Conservation (phyloP, 2,888 invertebrate species). For the Synanthedon tipuliformis region DNA sequence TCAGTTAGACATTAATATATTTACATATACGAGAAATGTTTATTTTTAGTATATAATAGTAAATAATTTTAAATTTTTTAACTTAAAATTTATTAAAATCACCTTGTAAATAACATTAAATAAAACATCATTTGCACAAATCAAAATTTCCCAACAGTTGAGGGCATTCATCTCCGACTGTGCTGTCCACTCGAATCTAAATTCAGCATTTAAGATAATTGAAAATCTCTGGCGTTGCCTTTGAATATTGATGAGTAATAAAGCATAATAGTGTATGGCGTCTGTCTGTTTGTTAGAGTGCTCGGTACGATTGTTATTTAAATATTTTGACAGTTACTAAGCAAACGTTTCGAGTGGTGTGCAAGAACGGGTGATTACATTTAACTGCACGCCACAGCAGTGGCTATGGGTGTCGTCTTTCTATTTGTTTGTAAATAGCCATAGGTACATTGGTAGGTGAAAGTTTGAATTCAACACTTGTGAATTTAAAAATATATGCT, state of each 20-base stretch:
- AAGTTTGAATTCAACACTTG: not conserved
- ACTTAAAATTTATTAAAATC: too few relatives aligned
- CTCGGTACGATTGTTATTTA: not conserved
- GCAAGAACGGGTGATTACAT: not conserved
- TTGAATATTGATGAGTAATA: conserved; percentile 13
- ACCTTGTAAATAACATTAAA: too few relatives aligned
- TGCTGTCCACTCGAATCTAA: conserved; percentile 24
- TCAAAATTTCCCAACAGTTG: too few relatives aligned
- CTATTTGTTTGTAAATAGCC: conserved; percentile 33
- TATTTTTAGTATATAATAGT: too few relatives aligned
- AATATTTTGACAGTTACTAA: conserved; percentile 3
- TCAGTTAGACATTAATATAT: too few relatives aligned
- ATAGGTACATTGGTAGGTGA: not conserved
- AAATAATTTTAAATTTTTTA: too few relatives aligned
- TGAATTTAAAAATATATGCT: too few relatives aligned
- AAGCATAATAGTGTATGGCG: conserved; percentile 10
- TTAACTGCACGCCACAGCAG: not conserved
- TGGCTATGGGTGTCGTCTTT: conserved; percentile 14
- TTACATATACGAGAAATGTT: too few relatives aligned
- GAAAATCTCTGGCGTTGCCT: conserved; percentile 9
- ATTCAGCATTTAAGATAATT: conserved; percentile 11
- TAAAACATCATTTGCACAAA: too few relatives aligned
- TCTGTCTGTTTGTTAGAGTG: conserved; percentile 7
- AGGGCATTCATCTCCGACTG: too few relatives aligned
- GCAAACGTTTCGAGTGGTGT: not conserved